phyloP scores from a whole-genome alignment of 2,113 vertebrate genomes.

The Felis catus region F.catus_Fca126_mat1.0 CM031418.1:85253001-85253500 shows the following conservation, averaged over 20 bases:
- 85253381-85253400: too few relatives aligned
- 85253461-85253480: too few relatives aligned
- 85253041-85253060: not conserved
- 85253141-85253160: not conserved
- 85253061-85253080: not conserved
- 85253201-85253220: rapidly evolving
- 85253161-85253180: not conserved
- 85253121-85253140: not conserved
- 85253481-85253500: too few relatives aligned
- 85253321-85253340: not conserved
- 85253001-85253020: not conserved
- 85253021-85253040: not conserved
- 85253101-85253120: not conserved
- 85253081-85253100: not conserved
- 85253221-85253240: not conserved
- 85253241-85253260: not conserved
- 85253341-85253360: not conserved
- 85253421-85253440: too few relatives aligned
- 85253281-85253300: not conserved
- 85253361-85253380: not conserved
- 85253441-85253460: too few relatives aligned
- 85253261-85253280: not conserved
- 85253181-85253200: not conserved
- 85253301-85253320: not conserved
- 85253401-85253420: too few relatives aligned